A percentile compares a stretch with the other conserved stretches of the same genome.
Conservation (phyloP, 2,888 invertebrate genomes). For the Calameuta pallipes region DNA sequence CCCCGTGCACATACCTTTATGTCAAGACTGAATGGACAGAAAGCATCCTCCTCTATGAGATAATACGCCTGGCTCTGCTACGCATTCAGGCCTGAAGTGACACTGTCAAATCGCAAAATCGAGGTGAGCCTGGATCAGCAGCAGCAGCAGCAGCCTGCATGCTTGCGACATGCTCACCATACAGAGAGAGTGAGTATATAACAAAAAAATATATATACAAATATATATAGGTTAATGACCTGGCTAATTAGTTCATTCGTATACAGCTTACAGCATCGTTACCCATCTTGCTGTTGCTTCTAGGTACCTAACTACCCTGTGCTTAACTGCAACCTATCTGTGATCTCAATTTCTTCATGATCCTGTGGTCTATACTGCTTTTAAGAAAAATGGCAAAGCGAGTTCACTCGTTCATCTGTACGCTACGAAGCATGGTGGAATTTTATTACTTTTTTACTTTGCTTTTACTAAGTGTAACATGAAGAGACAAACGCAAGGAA, state of each 20-base stretch:
- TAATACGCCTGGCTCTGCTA: constrained; percentile 48
- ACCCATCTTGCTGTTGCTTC: neutral
- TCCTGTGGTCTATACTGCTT: neutral
- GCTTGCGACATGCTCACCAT: constrained; percentile 46
- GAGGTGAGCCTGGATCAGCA: constrained; percentile 27
- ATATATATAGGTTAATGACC: neutral
- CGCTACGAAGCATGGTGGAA: neutral
- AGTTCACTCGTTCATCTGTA: neutral
- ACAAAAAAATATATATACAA: neutral
- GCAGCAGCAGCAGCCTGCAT: neutral
- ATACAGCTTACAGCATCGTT: neutral
- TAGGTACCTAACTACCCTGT: neutral
- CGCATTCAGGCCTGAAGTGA: constrained; percentile 44
- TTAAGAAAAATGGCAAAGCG: neutral
- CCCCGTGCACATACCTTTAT: constrained; percentile 49
- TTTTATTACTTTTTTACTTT: neutral
- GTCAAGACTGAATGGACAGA: constrained; percentile 52
- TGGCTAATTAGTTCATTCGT: neutral
- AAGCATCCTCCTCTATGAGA: constrained; percentile 53
- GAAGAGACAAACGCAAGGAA: neutral
- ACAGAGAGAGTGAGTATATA: constrained; percentile 48
- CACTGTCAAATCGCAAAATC: constrained; percentile 41
- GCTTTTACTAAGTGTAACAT: neutral
- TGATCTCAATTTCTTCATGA: neutral
- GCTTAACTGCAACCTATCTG: neutral